These are phyloP conservation scores for Gyps fulvus DNA, from an alignment of 2,113 vertebrate species.

Conservation along the genomic window DNA sequence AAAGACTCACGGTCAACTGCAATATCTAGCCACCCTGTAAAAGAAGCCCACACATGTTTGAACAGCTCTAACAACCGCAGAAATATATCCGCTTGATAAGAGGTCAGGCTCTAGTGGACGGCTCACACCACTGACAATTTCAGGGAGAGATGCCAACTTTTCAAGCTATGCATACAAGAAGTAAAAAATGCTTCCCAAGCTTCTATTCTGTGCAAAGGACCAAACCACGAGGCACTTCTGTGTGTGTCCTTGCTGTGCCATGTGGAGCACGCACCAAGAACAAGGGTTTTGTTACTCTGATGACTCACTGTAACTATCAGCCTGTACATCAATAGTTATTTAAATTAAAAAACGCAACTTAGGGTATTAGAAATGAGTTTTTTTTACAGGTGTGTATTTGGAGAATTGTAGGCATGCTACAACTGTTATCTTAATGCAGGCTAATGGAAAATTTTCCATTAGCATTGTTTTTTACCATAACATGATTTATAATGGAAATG, in stretches of 20 bases:
- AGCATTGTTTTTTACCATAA: not conserved
- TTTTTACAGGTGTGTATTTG: not conserved
- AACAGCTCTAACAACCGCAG: not conserved
- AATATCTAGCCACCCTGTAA: not conserved
- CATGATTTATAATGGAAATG: not conserved
- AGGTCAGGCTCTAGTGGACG: not conserved
- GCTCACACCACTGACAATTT: not conserved
- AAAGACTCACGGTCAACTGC: not conserved
- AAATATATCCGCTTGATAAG: not conserved
- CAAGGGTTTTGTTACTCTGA: not conserved
- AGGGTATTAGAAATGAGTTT: not conserved
- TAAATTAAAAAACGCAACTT: not conserved
- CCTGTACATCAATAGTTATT: not conserved
- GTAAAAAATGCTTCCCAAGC: not conserved
- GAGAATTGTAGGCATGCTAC: not conserved
- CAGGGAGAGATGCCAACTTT: not conserved
- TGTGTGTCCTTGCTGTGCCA: not conserved
- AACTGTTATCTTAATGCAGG: not conserved
- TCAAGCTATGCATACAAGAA: not conserved
- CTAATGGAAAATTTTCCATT: not conserved
- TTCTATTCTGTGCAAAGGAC: not conserved
- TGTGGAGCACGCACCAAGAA: rapidly evolving
- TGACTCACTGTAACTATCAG: not conserved
- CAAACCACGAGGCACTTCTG: rapidly evolving
- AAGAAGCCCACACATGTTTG: not conserved